Base-by-base conservation (phyloP, 53 echinoderm and acorn worm species). In the Stichopus horrens region DNA sequence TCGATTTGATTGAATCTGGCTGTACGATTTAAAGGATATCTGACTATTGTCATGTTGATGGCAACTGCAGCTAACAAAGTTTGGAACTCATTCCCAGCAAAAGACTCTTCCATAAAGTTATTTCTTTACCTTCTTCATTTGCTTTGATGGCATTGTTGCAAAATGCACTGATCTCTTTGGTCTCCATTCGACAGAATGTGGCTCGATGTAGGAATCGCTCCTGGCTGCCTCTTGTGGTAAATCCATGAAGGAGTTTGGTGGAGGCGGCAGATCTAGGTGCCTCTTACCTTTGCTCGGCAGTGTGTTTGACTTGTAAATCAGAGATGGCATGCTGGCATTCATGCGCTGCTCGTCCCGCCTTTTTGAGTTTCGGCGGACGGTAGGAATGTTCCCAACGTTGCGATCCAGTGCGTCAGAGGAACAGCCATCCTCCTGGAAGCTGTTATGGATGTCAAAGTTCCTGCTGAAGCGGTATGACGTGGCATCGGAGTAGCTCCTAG, bases 401-500 rank as follows among this genome's bases (percentile, higher is more conserved):
- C 75, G 9, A 9, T 75, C 22, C 21, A 51, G 16, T 14, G 13
- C 21, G 9, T 9, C n/a, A 9, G 8, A 9, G 9, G 9, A 9
- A 37, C 20, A 14, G 23, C n/a, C 9, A 1, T 19, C 54, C 21
- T 55, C 59, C 53, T 86, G 86, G 56, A 86, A 86, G 53, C 54
- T 86, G 54, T 86, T 73, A 23, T 86, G 73, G 56, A 52, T 55
- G 53, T 92, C 89, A 74, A 89, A 89, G 92, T 89, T 88, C 22
- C 82, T 75, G 74, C 94, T 94, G 75, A 60, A 90, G 52, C 94
- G 91, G 58, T 91, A 94, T 23, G 91, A 75, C 56, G 86, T 88
- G 5, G 96, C 94, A 74, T 96, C 96, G 8, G 96, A 96, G 86
- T 90, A 91, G 9, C 92, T 91, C 18, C 94, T 89, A 9, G 83